Conservation (phyloP, 1,140 invertebrate species). For the Nasonia giraulti region DNA sequence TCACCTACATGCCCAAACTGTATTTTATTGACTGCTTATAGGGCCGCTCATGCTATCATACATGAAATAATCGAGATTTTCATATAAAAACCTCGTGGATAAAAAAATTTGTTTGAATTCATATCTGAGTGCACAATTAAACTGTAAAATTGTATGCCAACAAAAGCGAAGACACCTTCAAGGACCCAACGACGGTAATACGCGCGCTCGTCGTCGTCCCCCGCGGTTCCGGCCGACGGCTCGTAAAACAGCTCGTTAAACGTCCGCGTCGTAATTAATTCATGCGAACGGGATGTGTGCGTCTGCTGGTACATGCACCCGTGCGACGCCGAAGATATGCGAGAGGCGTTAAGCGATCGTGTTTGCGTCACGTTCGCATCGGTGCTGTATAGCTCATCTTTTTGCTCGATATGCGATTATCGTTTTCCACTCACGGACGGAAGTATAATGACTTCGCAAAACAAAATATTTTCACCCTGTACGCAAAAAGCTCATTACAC, state of each 20-base stretch:
- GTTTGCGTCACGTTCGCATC: constrained; percentile 11
- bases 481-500: no score
- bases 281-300: constrained; percentile 34
- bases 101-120: background rate
- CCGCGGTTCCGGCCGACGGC: constrained; percentile 27
- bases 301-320: background rate
- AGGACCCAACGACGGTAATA: background rate
- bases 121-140: background rate
- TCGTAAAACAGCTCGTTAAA: constrained; percentile 54
- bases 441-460: no score
- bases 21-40: no score
- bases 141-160: no score
- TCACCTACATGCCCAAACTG: no score
- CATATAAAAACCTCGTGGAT: no score
- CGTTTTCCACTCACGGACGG: background rate
- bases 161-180: background rate
- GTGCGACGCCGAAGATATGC: constrained; percentile 12
- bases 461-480: no score
- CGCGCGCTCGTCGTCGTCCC: background rate
- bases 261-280: constrained; percentile 50
- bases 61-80: no score
- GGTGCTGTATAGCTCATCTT: background rate
- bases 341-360: constrained; percentile 35
- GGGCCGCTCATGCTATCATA: no score
- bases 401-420: background rate